Evolutionary conservation across 1,140 invertebrate genomes (phyloP), one percentile per base, ranked within the genome.

Genomic region (Melipona quadrifasciata): DNA sequence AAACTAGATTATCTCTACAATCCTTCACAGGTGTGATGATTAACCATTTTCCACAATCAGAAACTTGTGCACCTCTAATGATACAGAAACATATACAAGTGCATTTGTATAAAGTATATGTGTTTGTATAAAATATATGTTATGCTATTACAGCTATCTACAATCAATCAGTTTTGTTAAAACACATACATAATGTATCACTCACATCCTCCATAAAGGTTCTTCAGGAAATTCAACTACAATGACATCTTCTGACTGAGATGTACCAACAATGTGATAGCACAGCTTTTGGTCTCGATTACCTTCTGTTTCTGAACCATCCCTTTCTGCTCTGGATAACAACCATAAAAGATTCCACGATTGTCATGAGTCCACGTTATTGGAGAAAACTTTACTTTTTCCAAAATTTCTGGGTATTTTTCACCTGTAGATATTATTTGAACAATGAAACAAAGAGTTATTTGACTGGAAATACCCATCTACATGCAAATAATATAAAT

Each of bases 311-410:
- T 99, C 98, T 0, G 98, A 98, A 2, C 99, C 99, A 95, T 99
- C 98, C 97, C 97, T 85, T 96, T 95, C 92, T 98, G 97, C 61
- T 98, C 96, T 27, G 98, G 97, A 95, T 97, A 98, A 51, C 95
- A 95, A 87, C 97, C 97, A 95, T 99, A 99, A 95, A 99, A 99
- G 80, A 99, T 96, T 76, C 99, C 99, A 90, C 97, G 96, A 93
- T 99, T 97, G 93, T 99, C 99, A 91, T 98, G 98, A 61, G 98
- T 99, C 99, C 99, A 99, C 1, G 98, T 96, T 92, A 99, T 96
- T 17, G 96, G 95, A 0, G 98, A 97, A 94, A 98, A 99, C 94
- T 99, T 99, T 0, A 99, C 97, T 92, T 98, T 98, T 90, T 98
- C 96, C 82, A 99, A 95, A 17, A 97, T 95, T 95, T 99, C 99